Conservation (phyloP, 1,140 invertebrate genomes). For the Agrypnia vestita region DNA sequence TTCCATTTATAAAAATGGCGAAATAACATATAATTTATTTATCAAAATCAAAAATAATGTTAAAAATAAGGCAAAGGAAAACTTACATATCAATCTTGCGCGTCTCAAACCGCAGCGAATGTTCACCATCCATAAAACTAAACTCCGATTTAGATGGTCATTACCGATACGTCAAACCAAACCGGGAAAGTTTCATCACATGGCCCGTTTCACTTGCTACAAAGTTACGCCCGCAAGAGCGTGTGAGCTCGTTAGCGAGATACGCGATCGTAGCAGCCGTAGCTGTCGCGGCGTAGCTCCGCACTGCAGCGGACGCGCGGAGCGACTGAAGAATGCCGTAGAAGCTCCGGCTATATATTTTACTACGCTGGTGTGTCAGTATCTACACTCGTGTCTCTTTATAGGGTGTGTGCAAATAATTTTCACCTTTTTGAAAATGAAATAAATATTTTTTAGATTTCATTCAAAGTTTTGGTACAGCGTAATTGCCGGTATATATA, state of each 20-base stretch:
- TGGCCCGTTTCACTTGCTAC: not conserved
- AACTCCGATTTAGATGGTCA: not conserved
- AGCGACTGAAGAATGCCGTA: conserved; percentile 1
- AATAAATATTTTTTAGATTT: not conserved
- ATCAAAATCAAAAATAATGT: no score
- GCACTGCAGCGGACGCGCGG: conserved; percentile 16
- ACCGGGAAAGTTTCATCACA: not conserved
- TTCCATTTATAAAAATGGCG: no score
- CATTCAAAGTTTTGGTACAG: no score
- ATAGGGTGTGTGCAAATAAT: not conserved
- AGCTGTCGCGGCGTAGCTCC: conserved; percentile 11
- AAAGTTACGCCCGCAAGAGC: not conserved
- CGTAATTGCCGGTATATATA: no score
- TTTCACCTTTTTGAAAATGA: not conserved
- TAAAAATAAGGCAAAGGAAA: no score
- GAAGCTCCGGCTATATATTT: not conserved
- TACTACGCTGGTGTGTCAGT: not conserved
- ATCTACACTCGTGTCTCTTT: not conserved
- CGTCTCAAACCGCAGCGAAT: no score
- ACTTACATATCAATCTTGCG: no score
- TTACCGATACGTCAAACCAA: conserved; percentile 11
- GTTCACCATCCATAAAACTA: no score
- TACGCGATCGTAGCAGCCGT: no score
- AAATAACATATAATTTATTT: no score
- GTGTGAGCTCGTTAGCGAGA: not conserved